phyloP scores from a whole-genome alignment of 2,113 vertebrate species.

The Crotalus horridus region DNA sequence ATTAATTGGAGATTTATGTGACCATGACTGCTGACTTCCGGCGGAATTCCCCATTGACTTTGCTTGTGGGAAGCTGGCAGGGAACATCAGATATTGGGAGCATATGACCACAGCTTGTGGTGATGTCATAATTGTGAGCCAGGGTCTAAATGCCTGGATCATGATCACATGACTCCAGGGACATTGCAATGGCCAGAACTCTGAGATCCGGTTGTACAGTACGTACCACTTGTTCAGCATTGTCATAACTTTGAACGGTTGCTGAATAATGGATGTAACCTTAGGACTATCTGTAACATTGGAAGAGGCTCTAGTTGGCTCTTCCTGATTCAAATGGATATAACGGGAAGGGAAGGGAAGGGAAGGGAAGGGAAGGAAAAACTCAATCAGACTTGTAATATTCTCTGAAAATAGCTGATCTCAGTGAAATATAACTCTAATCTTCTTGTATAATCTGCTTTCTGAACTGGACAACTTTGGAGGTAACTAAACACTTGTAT shows the following conservation, averaged over 20 bases:
- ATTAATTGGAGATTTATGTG: background rate
- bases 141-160: background rate
- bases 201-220: background rate
- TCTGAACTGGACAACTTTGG: background rate
- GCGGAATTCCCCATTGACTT: background rate
- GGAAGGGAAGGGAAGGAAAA: background rate
- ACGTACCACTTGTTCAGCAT: background rate
- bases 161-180: background rate
- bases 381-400: background rate
- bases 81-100: background rate
- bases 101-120: background rate
- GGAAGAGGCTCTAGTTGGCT: background rate
- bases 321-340: background rate
- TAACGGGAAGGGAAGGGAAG: background rate
- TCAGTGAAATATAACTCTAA: background rate
- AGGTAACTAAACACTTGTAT: background rate
- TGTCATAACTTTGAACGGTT: background rate
- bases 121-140: background rate
- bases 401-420: background rate
- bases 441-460: background rate
- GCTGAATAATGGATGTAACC: background rate
- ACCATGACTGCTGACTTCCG: background rate
- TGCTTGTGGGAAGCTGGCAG: background rate
- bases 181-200: background rate
- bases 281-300: background rate